Conservation (phyloP, 1,140 invertebrate genomes). For the Eueides isabella region DNA sequence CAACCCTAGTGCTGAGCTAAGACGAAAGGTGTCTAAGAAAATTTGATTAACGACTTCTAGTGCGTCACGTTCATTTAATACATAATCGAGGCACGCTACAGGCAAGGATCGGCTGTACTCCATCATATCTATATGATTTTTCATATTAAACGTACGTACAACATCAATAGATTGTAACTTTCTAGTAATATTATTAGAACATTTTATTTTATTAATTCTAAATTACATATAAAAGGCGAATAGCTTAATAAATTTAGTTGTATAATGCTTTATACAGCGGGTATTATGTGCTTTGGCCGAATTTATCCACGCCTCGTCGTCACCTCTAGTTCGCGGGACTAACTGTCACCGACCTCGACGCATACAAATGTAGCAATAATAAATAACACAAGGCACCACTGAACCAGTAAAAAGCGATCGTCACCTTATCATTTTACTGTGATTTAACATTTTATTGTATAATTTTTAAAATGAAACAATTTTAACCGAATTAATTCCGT, state of each 20-base stretch:
- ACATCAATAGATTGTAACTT: not conserved
- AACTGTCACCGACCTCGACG: conserved; percentile 52
- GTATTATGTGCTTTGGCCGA: conserved; percentile 20
- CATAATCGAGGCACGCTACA: conserved; percentile 24
- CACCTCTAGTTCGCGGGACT: conserved; percentile 61
- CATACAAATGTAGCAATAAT: conserved; percentile 62
- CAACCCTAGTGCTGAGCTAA: conserved; percentile 5
- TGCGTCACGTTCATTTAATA: conserved; percentile 11
- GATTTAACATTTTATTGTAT: too few relatives aligned
- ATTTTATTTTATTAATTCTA: not conserved
- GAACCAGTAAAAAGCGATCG: not conserved
- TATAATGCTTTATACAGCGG: not conserved
- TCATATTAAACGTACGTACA: too few relatives aligned
- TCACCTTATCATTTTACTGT: not conserved
- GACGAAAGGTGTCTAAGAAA: conserved; percentile 16
- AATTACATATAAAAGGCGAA: not conserved
- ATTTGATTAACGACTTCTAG: conserved; percentile 3
- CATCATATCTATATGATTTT: not conserved
- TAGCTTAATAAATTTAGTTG: not conserved
- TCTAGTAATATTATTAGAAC: not conserved
- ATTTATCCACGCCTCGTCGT: conserved; percentile 38
- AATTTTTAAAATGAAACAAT: too few relatives aligned
- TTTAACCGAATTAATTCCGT: too few relatives aligned
- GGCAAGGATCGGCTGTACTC: conserved; percentile 20
- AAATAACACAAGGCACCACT: conserved; percentile 44